A percentile compares a stretch with the other conserved stretches of the same genome.
Evolutionary conservation across 1,140 invertebrate species (phyloP).

Genomic region (Delia radicum): DNA sequence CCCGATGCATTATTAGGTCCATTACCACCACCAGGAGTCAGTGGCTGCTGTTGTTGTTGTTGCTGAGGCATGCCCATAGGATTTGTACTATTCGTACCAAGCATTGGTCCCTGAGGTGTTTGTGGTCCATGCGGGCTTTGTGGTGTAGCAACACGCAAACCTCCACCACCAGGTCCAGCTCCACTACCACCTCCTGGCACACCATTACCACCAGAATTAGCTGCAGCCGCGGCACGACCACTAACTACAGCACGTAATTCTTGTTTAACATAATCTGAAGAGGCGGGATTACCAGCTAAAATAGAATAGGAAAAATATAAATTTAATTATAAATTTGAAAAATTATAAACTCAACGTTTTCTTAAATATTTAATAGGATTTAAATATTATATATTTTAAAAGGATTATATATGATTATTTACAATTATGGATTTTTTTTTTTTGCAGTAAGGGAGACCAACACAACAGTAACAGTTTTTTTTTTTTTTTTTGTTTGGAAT

Average conservation of each 20-base stretch:
- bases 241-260: constrained; percentile 84
- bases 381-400: constrained; percentile 3
- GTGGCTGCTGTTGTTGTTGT: constrained; percentile 31
- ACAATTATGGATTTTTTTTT: neutral
- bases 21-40: constrained; percentile 25
- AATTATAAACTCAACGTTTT: too few species aligned
- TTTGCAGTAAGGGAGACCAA: neutral
- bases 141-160: constrained; percentile 40
- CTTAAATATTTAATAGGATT: too few species aligned
- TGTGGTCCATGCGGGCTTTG: constrained; percentile 45
- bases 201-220: constrained; percentile 40
- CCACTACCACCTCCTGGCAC: constrained; percentile 34
- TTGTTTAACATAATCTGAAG: constrained; percentile 84
- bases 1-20: constrained; percentile 16
- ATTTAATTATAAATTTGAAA: too few species aligned
- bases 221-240: constrained; percentile 68
- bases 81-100: constrained; percentile 48
- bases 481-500: too few species aligned
- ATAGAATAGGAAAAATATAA: neutral
- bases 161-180: constrained; percentile 32
- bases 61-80: constrained; percentile 41
- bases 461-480: neutral
- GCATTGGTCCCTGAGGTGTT: constrained; percentile 34
- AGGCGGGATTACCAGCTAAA: constrained; percentile 51
- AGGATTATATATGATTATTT: neutral